Conservation (phyloP, 2,888 invertebrate genomes). For the Clistopyga incitator region DNA sequence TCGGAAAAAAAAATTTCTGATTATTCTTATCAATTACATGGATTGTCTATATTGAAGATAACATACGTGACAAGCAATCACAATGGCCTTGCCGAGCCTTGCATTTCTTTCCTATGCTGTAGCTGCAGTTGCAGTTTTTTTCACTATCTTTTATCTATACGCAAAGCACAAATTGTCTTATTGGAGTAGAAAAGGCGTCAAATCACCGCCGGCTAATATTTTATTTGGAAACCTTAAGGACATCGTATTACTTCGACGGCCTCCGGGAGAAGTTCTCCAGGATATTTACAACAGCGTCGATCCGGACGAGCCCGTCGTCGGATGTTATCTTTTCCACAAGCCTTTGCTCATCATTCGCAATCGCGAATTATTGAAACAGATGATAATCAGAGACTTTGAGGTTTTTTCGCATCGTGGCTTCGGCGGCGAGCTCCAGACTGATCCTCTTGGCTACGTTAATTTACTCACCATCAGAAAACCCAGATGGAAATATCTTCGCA, state of each 20-base stretch:
- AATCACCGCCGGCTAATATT: conserved; percentile 70
- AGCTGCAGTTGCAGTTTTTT: conserved; percentile 6
- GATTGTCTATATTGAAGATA: background rate
- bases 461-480: conserved; percentile 84
- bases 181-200: conserved; percentile 75
- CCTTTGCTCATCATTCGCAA: conserved; percentile 84
- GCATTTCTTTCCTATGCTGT: background rate
- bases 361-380: conserved; percentile 83
- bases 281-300: conserved; percentile 75
- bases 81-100: background rate
- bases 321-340: conserved; percentile 84
- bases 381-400: conserved; percentile 85
- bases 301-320: conserved; percentile 80
- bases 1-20: background rate
- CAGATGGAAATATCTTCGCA: conserved; percentile 85
- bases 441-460: conserved; percentile 80
- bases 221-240: conserved; percentile 77
- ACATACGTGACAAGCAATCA: background rate
- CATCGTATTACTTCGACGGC: conserved; percentile 71
- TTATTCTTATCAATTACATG: background rate
- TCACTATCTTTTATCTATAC: conserved; percentile 68
- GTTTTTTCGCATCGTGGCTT: conserved; percentile 84
- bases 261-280: conserved; percentile 73
- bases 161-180: conserved; percentile 76
- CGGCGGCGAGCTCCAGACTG: conserved; percentile 79